These are phyloP conservation scores for Dicrurus megarhynchus DNA, from an alignment of 2,113 vertebrate genomes.

Conservation along the genomic window DNA sequence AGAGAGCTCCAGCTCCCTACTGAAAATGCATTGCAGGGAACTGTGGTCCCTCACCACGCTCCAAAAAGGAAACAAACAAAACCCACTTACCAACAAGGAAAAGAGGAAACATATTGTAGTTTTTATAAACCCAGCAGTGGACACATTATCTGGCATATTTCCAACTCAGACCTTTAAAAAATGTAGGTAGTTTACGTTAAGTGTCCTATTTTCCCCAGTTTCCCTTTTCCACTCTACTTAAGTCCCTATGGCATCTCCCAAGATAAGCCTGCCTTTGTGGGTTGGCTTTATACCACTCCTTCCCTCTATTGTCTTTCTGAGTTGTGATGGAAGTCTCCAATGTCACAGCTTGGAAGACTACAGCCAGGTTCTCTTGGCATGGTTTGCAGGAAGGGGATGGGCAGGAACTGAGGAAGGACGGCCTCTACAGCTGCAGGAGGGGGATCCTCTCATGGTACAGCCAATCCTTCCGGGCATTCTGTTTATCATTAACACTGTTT, in stretches of 20 bases:
- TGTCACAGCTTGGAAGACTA: not conserved
- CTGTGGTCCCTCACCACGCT: not conserved
- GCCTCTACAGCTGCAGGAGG: not conserved
- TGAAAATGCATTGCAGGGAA: not conserved
- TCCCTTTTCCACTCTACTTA: not conserved
- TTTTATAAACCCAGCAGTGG: not conserved
- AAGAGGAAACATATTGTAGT: not conserved
- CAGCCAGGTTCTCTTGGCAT: not conserved
- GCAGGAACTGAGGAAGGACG: not conserved
- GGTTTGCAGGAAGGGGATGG: not conserved
- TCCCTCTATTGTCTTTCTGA: slow-evolving; percentile 37
- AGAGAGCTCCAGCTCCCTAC: not conserved
- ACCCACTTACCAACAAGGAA: not conserved
- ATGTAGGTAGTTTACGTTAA: slow-evolving; percentile 1
- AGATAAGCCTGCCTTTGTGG: not conserved
- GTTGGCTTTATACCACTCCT: not conserved
- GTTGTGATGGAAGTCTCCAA: not conserved
- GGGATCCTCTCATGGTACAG: not conserved
- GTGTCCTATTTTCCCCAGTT: not conserved
- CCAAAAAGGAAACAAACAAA: slow-evolving; percentile 15
- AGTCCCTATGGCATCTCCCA: not conserved
- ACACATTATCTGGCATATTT: not conserved
- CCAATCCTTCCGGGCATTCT: not conserved
- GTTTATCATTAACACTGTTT: not conserved
- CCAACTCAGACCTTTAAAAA: not conserved